Base-by-base conservation (phyloP, 1,140 invertebrate genomes). In the Drosophila orena region DNA sequence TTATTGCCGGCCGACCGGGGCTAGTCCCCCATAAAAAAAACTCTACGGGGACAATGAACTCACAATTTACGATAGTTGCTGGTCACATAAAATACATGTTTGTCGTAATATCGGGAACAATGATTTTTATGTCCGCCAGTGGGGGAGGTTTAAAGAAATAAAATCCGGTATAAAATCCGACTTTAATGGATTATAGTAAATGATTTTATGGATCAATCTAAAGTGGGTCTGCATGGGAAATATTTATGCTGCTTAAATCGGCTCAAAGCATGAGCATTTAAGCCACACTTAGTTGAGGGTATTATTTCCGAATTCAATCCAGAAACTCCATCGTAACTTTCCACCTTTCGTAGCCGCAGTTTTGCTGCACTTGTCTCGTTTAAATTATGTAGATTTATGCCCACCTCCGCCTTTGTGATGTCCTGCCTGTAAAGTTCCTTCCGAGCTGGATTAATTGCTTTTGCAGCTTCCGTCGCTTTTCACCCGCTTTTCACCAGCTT, bases 331-430 rank as follows among this genome's bases (percentile, higher is more conserved):
- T 50, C 12, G 24, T 20, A 35, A 12, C 1, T 35, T 10, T 22
- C 7, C n/a, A 11, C 35, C 35, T 49, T 68, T 24, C 4, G 24
- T 4, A 24, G 24, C 4, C 4, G 24, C 24, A 24, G 24, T 24
- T 24, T 22, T 42, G 53, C 56, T 64, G 58, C 78, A 76, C 61
- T 70, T 83, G 62, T 61, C 64, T 27, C 58, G 20, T 12, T 44
- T 70, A 62, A 81, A 75, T 85, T 88, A 85, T 85, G 78, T 70
- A 88, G 70, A 88, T 88, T 88, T 81, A 85, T 88, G 83, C 78
- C 73, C 83, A 86, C 81, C 77, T 81, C 54, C 77, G 56, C 57
- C 56, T 65, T 59, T 40, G 10, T 20, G 42, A 17, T 54, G 62
- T 61, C 49, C 69, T 42, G 40, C 35, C 56, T 42, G 57, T 40